Percentiles rank a stretch among this genome's conserved stretches.
These are phyloP conservation scores for Ashinkailepas kermadecensis DNA, from an alignment of 2,888 invertebrate genomes.

Conservation along the genomic window DNA sequence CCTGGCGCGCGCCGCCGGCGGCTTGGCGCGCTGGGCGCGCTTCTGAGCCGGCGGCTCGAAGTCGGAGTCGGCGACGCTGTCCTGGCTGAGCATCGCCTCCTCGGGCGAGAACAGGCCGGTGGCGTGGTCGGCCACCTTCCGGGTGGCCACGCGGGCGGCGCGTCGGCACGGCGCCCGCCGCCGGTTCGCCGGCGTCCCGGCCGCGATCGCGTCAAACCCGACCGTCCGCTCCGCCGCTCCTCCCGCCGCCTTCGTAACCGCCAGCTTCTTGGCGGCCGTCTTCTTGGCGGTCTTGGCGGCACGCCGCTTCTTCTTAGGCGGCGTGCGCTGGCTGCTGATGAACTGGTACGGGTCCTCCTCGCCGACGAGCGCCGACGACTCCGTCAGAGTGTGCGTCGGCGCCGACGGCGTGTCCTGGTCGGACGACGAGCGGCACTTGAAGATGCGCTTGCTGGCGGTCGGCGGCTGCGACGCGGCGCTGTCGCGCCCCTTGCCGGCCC, in stretches of 20 bases:
- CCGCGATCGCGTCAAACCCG: background rate
- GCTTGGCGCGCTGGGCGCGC: background rate
- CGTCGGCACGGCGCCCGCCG: slow-evolving; percentile 1
- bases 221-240: background rate
- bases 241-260: background rate
- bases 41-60: background rate
- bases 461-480: background rate
- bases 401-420: background rate
- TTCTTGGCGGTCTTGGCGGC: background rate
- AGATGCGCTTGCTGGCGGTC: background rate
- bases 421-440: background rate
- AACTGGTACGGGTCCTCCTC: background rate
- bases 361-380: background rate
- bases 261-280: too few relatives aligned
- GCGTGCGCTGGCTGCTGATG: slow-evolving; percentile 17
- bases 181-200: too few relatives aligned
- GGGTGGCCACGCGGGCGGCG: background rate
- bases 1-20: background rate
- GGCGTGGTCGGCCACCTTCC: background rate
- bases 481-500: background rate
- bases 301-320: slow-evolving; percentile 1
- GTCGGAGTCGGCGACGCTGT: background rate
- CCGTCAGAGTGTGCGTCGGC: background rate
- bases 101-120: background rate
- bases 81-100: background rate